phyloP scores from a whole-genome alignment of 2,797 vertebrate species.

The Trichosurus vulpecula region DNA sequence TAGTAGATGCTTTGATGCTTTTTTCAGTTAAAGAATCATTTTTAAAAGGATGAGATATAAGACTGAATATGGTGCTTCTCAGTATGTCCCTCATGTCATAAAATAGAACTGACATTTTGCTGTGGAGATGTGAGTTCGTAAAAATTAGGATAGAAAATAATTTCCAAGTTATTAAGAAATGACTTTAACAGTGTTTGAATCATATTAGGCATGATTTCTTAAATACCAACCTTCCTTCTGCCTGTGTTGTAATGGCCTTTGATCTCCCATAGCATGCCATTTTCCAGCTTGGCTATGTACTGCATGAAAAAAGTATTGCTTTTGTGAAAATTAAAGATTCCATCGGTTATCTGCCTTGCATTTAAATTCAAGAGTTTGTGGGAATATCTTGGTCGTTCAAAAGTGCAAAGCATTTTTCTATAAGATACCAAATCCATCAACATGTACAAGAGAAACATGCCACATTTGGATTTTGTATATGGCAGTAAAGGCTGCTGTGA shows the following conservation, averaged over 20 bases:
- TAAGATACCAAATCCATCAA: background rate
- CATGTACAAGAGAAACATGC: background rate
- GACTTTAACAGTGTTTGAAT: constrained; percentile 42
- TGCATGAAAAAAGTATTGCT: background rate
- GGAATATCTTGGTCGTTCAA: background rate
- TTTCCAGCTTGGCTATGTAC: constrained; percentile 7
- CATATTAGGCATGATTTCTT: constrained; percentile 33
- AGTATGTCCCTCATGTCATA: background rate
- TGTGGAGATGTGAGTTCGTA: constrained; percentile 61
- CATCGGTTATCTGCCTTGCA: constrained; percentile 19
- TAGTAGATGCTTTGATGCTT: background rate
- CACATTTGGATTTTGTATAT: background rate
- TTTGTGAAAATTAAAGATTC: constrained; percentile 26
- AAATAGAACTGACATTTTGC: constrained; percentile 33
- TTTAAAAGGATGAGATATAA: background rate
- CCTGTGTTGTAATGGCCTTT: constrained; percentile 54
- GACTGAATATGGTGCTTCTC: background rate
- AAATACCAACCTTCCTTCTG: constrained; percentile 37
- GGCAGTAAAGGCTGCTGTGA: background rate
- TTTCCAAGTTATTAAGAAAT: constrained; percentile 53
- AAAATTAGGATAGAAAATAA: constrained; percentile 53
- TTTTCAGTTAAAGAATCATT: background rate
- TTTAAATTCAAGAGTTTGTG: constrained; percentile 29
- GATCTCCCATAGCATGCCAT: constrained; percentile 37
- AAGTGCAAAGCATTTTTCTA: background rate